Conservation (phyloP, 2,888 invertebrate genomes). For the Geophilus truncorum region DNA sequence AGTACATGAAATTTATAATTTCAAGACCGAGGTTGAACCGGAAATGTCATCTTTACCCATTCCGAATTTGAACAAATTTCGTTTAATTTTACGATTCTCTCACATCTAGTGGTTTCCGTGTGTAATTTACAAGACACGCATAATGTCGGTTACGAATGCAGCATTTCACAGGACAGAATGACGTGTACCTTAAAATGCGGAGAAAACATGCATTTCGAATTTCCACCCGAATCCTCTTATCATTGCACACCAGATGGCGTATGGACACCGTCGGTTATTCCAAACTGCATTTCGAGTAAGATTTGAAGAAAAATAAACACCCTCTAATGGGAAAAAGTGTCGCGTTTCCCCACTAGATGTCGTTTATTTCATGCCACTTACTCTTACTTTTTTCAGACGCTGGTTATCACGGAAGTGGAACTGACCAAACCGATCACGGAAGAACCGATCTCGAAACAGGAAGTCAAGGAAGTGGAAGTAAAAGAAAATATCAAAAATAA, state of each 20-base stretch:
- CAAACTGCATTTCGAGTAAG: neutral
- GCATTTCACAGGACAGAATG: slow-evolving; percentile 55
- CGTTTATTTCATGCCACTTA: too few species aligned
- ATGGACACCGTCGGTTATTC: slow-evolving; percentile 48
- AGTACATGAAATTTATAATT: too few species aligned
- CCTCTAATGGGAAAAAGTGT: too few species aligned
- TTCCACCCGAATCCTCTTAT: slow-evolving; percentile 59
- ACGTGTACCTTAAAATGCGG: slow-evolving; percentile 67
- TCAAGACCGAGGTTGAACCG: too few species aligned
- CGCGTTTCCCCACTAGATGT: too few species aligned
- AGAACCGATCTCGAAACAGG: neutral
- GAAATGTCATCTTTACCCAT: too few species aligned
- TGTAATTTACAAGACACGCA: neutral
- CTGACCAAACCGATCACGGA: too few species aligned
- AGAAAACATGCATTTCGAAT: slow-evolving; percentile 58
- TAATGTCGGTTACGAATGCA: slow-evolving; percentile 51
- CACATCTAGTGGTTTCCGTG: neutral
- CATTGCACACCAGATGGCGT: slow-evolving; percentile 63
- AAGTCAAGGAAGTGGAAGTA: too few species aligned
- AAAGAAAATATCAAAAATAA: too few species aligned
- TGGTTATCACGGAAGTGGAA: neutral
- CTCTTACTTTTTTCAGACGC: too few species aligned
- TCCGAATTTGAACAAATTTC: too few species aligned
- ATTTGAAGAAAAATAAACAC: neutral
- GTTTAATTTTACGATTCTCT: too few species aligned